phyloP scores from a whole-genome alignment of 2,888 invertebrate genomes.

The Lobophora halterata region DNA sequence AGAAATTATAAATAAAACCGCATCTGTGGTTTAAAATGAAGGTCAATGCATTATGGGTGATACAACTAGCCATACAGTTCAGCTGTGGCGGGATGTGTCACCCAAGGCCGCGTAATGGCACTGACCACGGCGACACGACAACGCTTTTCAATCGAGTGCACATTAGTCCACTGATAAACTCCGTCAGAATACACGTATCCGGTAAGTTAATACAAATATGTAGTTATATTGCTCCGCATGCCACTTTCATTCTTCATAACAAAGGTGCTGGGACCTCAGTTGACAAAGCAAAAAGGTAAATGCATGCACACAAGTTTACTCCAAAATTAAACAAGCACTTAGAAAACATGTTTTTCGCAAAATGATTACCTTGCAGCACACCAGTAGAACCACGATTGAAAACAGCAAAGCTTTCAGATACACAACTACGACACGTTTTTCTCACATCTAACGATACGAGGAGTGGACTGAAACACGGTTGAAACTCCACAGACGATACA shows the following conservation, averaged over 20 bases:
- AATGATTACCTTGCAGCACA: slow-evolving; percentile 42
- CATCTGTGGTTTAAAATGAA: slow-evolving; percentile 15
- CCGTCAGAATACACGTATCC: slow-evolving; percentile 43
- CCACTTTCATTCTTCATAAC: slow-evolving; percentile 46
- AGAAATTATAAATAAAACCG: slow-evolving; percentile 9
- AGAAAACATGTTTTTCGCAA: slow-evolving; percentile 30
- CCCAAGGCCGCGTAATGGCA: slow-evolving; percentile 64
- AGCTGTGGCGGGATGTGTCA: slow-evolving; percentile 44
- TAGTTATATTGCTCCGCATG: slow-evolving; percentile 48
- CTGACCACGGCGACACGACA: slow-evolving; percentile 41
- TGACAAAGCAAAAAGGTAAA: slow-evolving; percentile 57
- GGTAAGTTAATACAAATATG: slow-evolving; percentile 64
- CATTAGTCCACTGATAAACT: slow-evolving; percentile 51
- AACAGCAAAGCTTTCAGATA: slow-evolving; percentile 50
- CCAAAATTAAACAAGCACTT: slow-evolving; percentile 73
- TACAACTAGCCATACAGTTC: slow-evolving; percentile 22
- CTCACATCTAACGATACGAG: slow-evolving; percentile 57
- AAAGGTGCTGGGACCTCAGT: slow-evolving; percentile 65
- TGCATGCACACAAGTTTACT: slow-evolving; percentile 65
- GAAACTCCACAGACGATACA: slow-evolving; percentile 85
- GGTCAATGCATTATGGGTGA: slow-evolving; percentile 26
- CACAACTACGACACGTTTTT: slow-evolving; percentile 63
- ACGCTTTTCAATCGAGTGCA: slow-evolving; percentile 55
- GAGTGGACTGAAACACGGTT: slow-evolving; percentile 52
- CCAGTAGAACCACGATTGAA: slow-evolving; percentile 57